Base-by-base conservation (phyloP, 2,113 vertebrate species). In the Solenodon paradoxus region DNA sequence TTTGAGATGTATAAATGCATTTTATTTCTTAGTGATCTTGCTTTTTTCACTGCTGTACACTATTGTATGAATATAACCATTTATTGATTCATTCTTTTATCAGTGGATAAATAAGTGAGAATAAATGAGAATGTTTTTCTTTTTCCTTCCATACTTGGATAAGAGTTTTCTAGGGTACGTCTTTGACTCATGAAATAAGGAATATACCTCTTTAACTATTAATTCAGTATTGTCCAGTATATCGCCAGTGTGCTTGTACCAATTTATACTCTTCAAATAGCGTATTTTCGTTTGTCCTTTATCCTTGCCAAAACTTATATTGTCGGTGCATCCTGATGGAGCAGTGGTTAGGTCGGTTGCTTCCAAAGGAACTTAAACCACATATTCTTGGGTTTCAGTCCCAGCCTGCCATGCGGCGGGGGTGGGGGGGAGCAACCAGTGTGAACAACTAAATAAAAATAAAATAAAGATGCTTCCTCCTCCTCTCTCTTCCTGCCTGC, bases 111-210 rank as follows among this genome's bases (percentile, higher is more conserved):
- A 89, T n/a, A n/a, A n/a, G n/a, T n/a, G n/a, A n/a, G n/a, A n/a
- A n/a, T n/a, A n/a, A n/a, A n/a, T n/a, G 55, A 77, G 57, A 92
- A 85, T 78, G 45, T 64, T 93, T 72, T 94, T 92, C 32, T 22
- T 15, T 97, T 95, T 95, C 4, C 5, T 81, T 68, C 45, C 13
- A 63, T 30, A 85, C 9, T 40, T 82, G 68, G 89, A 61, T 42
- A 42, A 63, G 47, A 84, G 72, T 40, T 79, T 91, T 79, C 84
- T 94, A 57, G 74, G 38, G n/a, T 66, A 30, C 8, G 55, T 19
- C 35, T 32, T 95, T 96, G 35, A n/a, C n/a, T 53, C 32, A 47
- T 94, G 51, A 87, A 87, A 78, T 53, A 74, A 38, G 32, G 32
- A 91, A 3, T 89, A 8, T 82, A 2, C 61, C 2, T 79, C 59